phyloP scores from a whole-genome alignment of 1,140 invertebrate genomes.

The Heliconius melpomene region DNA sequence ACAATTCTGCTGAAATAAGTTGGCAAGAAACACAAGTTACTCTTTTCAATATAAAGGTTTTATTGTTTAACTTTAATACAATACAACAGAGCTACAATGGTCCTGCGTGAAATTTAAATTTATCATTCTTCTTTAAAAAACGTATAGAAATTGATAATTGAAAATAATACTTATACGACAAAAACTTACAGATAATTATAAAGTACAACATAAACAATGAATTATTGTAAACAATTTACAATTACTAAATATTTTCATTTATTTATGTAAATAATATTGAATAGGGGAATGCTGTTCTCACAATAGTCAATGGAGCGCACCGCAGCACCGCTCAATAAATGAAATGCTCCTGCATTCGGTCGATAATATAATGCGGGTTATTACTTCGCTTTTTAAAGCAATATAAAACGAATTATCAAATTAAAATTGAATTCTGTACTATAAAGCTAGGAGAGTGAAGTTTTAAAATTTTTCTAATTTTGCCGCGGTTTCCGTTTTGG shows the following conservation, averaged over 20 bases:
- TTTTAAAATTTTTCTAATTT: background rate
- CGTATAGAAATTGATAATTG: too few relatives aligned
- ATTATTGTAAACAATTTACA: background rate
- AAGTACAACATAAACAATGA: background rate
- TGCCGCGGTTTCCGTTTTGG: constrained; percentile 52
- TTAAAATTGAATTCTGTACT: constrained; percentile 12
- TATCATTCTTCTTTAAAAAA: too few relatives aligned
- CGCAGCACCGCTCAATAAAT: constrained; percentile 53
- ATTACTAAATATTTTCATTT: background rate
- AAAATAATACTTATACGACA: too few relatives aligned
- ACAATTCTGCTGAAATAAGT: too few relatives aligned
- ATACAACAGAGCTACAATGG: too few relatives aligned
- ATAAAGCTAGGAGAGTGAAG: background rate
- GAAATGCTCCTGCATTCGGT: constrained; percentile 50
- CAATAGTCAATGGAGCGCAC: constrained; percentile 43
- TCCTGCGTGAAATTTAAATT: too few relatives aligned
- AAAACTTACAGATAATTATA: too few relatives aligned
- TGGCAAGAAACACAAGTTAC: too few relatives aligned
- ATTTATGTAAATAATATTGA: constrained; percentile 28
- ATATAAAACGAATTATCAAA: constrained; percentile 24
- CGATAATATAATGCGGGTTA: constrained; percentile 60
- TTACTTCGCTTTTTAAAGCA: constrained; percentile 35
- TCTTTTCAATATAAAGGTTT: too few relatives aligned
- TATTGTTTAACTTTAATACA: too few relatives aligned
- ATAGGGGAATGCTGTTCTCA: constrained; percentile 47